These are phyloP conservation scores for Acrocephalus kingi DNA, from an alignment of 2,113 vertebrate species.

Conservation along the genomic window DNA sequence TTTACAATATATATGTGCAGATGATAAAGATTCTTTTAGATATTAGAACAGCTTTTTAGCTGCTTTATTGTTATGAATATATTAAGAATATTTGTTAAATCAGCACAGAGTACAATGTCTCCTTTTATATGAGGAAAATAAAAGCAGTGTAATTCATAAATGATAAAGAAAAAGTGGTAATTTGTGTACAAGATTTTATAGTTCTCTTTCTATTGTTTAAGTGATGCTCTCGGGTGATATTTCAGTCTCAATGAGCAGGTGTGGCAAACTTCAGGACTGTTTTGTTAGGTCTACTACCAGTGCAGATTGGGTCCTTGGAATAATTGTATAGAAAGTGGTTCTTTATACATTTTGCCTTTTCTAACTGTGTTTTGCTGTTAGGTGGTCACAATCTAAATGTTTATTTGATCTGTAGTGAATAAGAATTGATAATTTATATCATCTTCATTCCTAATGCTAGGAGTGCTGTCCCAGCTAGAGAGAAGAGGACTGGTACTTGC, in stretches of 20 bases:
- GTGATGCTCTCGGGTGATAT: background rate
- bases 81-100: slow-evolving; percentile 42
- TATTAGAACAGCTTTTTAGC: slow-evolving; percentile 24
- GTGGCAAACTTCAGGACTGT: background rate
- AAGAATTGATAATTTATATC: background rate
- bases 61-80: slow-evolving; percentile 26
- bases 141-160: slow-evolving; percentile 22
- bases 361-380: background rate
- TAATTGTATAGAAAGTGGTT: background rate
- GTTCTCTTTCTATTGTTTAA: background rate
- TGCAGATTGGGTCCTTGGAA: background rate
- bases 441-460: background rate
- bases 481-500: rapidly evolving
- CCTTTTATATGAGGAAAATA: slow-evolving; percentile 59
- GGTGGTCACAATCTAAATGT: background rate
- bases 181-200: slow-evolving; percentile 25
- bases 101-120: slow-evolving; percentile 21
- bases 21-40: slow-evolving; percentile 22
- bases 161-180: slow-evolving; percentile 13
- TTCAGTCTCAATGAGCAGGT: background rate
- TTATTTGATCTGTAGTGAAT: background rate
- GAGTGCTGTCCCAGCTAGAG: background rate
- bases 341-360: background rate
- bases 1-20: slow-evolving; percentile 46
- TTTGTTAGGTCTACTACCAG: background rate